Conservation (phyloP, 2,797 vertebrate species). For the Delichon dasypus region DNA sequence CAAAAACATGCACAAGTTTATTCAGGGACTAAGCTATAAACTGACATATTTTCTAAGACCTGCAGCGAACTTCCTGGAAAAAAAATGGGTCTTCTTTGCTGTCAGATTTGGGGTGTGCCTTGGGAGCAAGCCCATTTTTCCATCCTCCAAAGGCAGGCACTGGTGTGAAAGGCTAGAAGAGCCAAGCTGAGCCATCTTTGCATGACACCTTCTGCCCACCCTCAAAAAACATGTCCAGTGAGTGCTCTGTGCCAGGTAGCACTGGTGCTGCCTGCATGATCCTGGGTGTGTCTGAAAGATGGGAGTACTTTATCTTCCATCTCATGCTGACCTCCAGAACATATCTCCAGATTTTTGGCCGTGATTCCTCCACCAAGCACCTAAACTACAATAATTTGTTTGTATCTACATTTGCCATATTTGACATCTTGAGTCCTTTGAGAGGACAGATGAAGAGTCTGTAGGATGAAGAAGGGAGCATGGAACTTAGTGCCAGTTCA, state of each 20-base stretch:
- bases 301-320: background rate
- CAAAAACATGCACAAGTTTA: background rate
- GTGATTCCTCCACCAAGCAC: background rate
- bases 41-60: background rate
- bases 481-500: background rate
- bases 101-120: background rate
- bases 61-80: background rate
- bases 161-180: background rate
- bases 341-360: background rate
- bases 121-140: background rate
- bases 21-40: background rate
- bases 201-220: background rate
- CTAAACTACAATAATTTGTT: background rate
- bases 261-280: background rate
- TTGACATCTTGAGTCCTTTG: background rate
- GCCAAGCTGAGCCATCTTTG: background rate
- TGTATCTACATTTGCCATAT: background rate
- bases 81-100: background rate
- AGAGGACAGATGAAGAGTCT: background rate
- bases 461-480: background rate
- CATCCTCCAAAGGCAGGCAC: background rate
- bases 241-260: background rate
- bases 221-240: background rate
- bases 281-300: background rate
- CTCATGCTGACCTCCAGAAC: background rate